Base-by-base conservation (phyloP, 2,797 vertebrate genomes). In the Cossypha polioptera region DNA sequence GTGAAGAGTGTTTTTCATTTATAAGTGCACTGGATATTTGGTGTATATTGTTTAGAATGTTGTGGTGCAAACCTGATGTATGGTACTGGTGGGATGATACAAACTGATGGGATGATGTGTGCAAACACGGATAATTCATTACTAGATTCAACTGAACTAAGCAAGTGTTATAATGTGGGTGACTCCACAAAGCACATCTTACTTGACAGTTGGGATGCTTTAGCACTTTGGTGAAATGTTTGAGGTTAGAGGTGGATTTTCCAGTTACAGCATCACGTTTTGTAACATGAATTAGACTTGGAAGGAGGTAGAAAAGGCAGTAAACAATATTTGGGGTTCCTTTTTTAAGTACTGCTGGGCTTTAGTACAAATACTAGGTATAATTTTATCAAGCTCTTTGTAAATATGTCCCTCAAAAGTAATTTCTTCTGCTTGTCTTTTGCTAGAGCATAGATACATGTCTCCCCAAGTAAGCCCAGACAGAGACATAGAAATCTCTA, bases 401-500 rank as follows among this genome's bases (percentile, higher is more conserved):
- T 84, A 91, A 95, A 90, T 95, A 96, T 48, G 48, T 59, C 74
- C 83, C 45, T 87, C 42, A 85, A 73, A 93, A 94, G 93, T 73
- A 74, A 92, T 88, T 80, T 68, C 78, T 97, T 91, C 66, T 93
- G 16, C 50, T 91, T 93, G 74, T 92, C 82, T 95, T 90, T 69
- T 90, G 42, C 71, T 77, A 19, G 57, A 68, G n/a, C 10, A 18
- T 29, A 85, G 73, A 93, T 93, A 21, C 43, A 35, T 61, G 77
- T 95, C 93, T 97, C 82, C 71, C 61, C 40, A 62, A 50, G 84
- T 95, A 96, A 95, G 92, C 94, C 80, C 29, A 88, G 90, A 94
- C 92, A 86, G 69, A 94, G 91, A 95, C 73, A 76, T 9, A 94
- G 73, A 92, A 95, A 95, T 94, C 94, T 96, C 86, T 93, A 2